Conservation (phyloP, 2,888 invertebrate species). For the Habroteleia sp. region DNA sequence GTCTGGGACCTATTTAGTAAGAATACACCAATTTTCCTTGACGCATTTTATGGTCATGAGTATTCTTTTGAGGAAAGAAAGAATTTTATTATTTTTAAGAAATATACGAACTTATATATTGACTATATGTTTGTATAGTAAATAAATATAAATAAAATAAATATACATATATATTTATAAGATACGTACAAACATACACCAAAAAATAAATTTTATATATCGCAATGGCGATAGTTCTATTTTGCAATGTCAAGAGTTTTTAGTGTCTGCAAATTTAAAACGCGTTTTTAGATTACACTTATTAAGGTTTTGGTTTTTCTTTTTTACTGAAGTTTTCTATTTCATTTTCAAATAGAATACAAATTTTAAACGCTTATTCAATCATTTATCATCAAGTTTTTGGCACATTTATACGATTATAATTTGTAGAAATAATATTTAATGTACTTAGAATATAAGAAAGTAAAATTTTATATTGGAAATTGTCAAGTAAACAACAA, state of each 20-base stretch:
- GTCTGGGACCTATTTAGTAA: conserved; percentile 34
- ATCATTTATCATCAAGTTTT: neutral
- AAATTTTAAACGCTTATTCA: neutral
- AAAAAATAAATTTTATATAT: conserved; percentile 40
- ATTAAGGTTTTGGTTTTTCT: too few species aligned
- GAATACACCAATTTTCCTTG: conserved; percentile 38
- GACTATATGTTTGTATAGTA: conserved; percentile 17
- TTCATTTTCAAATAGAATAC: neutral
- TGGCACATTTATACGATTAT: too few species aligned
- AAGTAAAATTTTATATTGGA: too few species aligned
- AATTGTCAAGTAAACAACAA: too few species aligned
- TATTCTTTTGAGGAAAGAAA: conserved; percentile 9
- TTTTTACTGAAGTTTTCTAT: too few species aligned
- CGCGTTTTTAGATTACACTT: conserved; percentile 6
- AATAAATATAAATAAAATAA: conserved; percentile 1
- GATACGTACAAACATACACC: conserved; percentile 36
- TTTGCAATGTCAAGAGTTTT: conserved; percentile 18
- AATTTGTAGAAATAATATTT: too few species aligned
- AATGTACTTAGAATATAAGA: too few species aligned
- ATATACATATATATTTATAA: conserved; percentile 37
- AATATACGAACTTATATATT: conserved; percentile 7
- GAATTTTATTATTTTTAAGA: conserved; percentile 10
- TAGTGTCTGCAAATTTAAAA: conserved; percentile 23
- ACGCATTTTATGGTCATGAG: conserved; percentile 11
- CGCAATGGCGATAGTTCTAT: conserved; percentile 20